Evolutionary conservation across 1,140 invertebrate species (phyloP), one percentile per base, ranked within the genome.

Genomic region (Temnothorax curvispinosus): DNA sequence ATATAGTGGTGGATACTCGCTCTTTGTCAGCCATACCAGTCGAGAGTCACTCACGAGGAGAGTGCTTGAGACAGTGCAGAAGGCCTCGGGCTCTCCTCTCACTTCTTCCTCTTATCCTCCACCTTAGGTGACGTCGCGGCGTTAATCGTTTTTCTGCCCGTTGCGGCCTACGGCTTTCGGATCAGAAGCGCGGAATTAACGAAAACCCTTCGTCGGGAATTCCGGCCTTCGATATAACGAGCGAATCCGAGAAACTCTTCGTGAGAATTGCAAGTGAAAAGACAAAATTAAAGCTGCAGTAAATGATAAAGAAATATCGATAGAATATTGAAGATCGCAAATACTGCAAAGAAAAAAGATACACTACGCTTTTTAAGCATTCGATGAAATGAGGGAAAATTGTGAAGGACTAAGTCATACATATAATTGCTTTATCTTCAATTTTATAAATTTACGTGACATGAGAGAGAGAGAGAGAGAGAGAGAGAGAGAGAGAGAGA

Each of bases 31-130:
- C 89, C 87, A 65, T 76, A 91, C 87, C 86, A 87, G 82, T 91
- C 88, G 89, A 90, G 92, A 91, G 87, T 87, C 77, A 86, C 72
- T 84, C 86, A 72, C 89, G 62, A 88, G 62, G 47, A 82, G 84
- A 80, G 86, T 87, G 90, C 93, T 94, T 93, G 93, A 94, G 91
- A 93, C 92, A 91, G 88, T 89, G 92, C 93, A 93, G 92, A 92
- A 93, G 93, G 92, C 92, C 92, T 92, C 85, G 15, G 44, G 18
- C n/a, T 60, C 50, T 87, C 85, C 21, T 50, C 71, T 82, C 35
- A n/a, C 54, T 60, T 50, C 62, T 88, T 88, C 69, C 71, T 89
- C 88, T 87, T 88, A 86, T 87, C 89, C 88, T 91, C 86, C 84
- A 88, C 86, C 88, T 87, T 84, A 60, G 80, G 69, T 75, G 80